phyloP scores from a whole-genome alignment of 2,797 vertebrate species.

The Macropus fuliginosus region DNA sequence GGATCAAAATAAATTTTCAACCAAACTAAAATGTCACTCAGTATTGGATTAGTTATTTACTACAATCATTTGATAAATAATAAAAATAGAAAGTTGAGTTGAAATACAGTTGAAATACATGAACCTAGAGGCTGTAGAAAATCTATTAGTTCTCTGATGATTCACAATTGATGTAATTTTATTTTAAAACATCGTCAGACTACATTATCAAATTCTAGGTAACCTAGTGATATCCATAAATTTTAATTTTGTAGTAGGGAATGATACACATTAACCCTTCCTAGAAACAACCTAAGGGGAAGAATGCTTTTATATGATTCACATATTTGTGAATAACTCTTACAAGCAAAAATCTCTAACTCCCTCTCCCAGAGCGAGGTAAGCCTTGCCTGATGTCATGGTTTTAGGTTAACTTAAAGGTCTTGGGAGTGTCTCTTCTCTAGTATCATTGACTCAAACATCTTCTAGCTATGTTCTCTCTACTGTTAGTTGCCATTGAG shows the following conservation, averaged over 20 bases:
- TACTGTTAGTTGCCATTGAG: background rate
- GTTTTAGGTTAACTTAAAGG: background rate
- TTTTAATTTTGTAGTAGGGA: constrained; percentile 38
- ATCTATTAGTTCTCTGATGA: constrained; percentile 25
- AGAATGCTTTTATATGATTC: background rate
- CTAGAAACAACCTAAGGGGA: background rate
- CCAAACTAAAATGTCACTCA: constrained; percentile 8
- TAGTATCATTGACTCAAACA: background rate
- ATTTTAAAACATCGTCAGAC: constrained; percentile 25
- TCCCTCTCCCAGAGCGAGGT: background rate
- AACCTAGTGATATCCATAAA: constrained; percentile 36
- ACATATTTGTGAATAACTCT: background rate
- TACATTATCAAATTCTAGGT: constrained; percentile 2
- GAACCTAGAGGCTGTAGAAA: constrained; percentile 27
- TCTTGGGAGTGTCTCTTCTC: background rate
- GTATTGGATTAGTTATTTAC: constrained; percentile 50
- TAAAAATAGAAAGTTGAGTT: constrained; percentile 16
- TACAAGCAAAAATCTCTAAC: background rate
- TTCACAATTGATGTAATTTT: constrained; percentile 29
- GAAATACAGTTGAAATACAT: background rate
- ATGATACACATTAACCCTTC: constrained; percentile 32
- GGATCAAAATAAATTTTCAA: constrained; percentile 43
- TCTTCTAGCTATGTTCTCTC: background rate
- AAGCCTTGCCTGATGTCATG: background rate
- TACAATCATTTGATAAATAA: constrained; percentile 45